Evolutionary conservation across 2,797 vertebrate species (phyloP).

Genomic region (Huso huso): DNA sequence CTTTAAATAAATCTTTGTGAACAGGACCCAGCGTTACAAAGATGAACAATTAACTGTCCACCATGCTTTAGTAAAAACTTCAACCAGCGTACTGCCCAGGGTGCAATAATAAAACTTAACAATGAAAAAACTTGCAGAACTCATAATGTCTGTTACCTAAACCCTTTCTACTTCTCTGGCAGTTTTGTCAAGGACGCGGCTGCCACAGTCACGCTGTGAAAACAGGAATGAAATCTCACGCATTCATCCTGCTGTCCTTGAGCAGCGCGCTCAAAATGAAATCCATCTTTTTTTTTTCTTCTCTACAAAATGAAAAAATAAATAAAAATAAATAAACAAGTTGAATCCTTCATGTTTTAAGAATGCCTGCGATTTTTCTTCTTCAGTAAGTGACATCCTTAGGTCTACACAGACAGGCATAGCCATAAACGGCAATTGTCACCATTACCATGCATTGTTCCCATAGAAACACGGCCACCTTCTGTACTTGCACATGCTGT

Average conservation of each 20-base stretch:
- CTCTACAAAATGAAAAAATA: constrained; percentile 5
- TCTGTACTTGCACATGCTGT: neutral
- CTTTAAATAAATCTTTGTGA: no score
- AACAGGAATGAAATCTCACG: neutral
- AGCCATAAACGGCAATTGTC: constrained; percentile 16
- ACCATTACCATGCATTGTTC: constrained; percentile 8
- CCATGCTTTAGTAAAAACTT: no score
- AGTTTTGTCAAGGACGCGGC: neutral
- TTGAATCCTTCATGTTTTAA: constrained; percentile 9
- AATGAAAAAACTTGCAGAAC: no score
- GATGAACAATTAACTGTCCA: no score
- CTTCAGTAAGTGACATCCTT: neutral
- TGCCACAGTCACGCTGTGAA: neutral
- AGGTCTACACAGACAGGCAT: neutral
- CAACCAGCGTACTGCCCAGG: no score
- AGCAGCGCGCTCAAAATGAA: constrained; percentile 6
- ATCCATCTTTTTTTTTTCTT: constrained; percentile 9
- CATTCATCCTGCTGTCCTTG: constrained; percentile 8
- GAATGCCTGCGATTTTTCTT: neutral
- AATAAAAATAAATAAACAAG: neutral
- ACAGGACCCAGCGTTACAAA: no score
- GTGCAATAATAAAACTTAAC: no score
- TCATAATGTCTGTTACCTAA: neutral
- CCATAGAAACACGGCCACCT: constrained; percentile 16
- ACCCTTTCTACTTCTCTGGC: neutral